Base-by-base conservation (phyloP, 2,113 vertebrate species). In the Thermophis baileyi region DNA sequence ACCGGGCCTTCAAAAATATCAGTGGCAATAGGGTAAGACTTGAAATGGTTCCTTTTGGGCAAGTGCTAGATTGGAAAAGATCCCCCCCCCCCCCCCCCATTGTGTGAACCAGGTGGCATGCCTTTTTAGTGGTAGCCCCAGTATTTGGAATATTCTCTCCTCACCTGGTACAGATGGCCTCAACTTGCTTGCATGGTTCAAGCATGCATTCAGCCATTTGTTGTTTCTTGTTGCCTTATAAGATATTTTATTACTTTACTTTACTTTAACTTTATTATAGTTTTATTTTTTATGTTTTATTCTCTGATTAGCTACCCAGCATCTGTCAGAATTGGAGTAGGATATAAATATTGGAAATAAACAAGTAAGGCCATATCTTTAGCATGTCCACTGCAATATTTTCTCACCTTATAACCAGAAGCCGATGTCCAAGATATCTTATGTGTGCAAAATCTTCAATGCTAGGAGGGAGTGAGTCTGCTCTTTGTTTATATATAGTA, bases 1-100 rank as follows among this genome's bases (percentile, higher is more conserved):
- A 99, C 96, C 98, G 98, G 25, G 98, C 98, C 55, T 99, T 99
- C 96, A 99, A 96, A 97, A 99, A 98, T 49, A 97, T 98, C 90
- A 96, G 94, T 0, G 98, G 98, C 4, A 98, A 98, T 94, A 99
- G 99, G 98, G 99, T 99, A 91, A 91, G 94, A n/a, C 22, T 81
- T 81, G 35, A 81, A 81, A 44, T 22, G 7, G 3, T 3, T 63
- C 30, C 16, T 6, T 40, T 0, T 25, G 46, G 18, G n/a, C 49
- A 40, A 22, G 40, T 22, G 24, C 49, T 14, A 3, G 18, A 24
- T 7, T 50, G 14, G 8, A 40, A 81, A 40, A 81, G 16, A 40
- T 40, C 40, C 18, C 69, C 35, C 69, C 7, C 35, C 6, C 69
- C 8, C 16, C 7, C 35, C 6, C 69, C 8, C 16, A 20, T 81